Evolutionary conservation across 2,113 vertebrate genomes (phyloP), one percentile per base, ranked within the genome.

Genomic region (Corydoras maculifer): DNA sequence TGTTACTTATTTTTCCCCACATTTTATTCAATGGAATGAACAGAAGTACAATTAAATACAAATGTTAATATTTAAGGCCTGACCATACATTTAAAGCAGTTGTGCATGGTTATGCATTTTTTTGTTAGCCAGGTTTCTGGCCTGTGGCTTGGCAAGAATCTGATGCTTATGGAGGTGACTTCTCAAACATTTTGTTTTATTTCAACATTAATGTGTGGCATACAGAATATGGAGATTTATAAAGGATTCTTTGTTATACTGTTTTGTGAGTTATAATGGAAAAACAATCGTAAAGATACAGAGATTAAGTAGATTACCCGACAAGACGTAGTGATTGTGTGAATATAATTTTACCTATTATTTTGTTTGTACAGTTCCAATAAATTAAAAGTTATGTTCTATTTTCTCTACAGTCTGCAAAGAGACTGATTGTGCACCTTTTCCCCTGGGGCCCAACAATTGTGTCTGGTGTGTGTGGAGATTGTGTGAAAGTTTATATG

Each of bases 401-500:
- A 49, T 43, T 8, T 13, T 9, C 58, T 48, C 25, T 69, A 43
- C 35, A 43, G 35, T 10, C 64, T 65, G 30, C 35, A 29, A 48
- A 43, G 18, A 50, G 75, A 66, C 54, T 32, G 48, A 62, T 62
- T 18, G 11, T 64, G 60, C 59, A 15, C 60, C 11, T 25, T 62
- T 57, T 43, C 35, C 72, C 53, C 43, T 57, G 15, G 15, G 65
- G 25, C 73, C 66, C 60, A 58, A 14, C 54, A 29, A 61, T 69
- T 69, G 54, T n/a, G 82, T 80, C 83, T 83, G 35, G 80, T 76
- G 81, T 73, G 82, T 67, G 72, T 80, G 78, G 80, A 79, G 81
- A 77, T 88, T 88, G 85, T 90, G 89, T 84, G 89, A 90, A 88
- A 87, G 87, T 86, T 88, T 80, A 84, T 88, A 92, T 87, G 87